Conservation (phyloP, 2,797 vertebrate genomes). For the Echeneis naucrates region DNA sequence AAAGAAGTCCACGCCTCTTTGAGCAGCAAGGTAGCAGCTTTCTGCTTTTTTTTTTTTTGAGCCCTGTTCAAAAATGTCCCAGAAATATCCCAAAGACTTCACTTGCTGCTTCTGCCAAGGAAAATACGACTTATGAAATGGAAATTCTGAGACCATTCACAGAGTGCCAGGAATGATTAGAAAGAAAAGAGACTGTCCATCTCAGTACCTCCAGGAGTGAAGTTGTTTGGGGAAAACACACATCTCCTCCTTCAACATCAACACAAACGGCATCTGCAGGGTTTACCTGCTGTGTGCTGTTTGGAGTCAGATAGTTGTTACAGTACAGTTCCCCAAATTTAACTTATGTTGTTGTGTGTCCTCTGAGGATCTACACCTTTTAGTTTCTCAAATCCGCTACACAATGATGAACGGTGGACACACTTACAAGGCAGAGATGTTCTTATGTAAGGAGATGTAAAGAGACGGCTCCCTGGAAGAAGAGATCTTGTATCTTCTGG, state of each 20-base stretch:
- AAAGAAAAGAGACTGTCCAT: slow-evolving; percentile 55
- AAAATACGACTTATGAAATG: slow-evolving; percentile 86
- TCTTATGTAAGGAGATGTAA: background rate
- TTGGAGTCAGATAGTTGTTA: slow-evolving; percentile 26
- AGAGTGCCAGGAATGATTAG: slow-evolving; percentile 78
- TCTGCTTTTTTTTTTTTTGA: slow-evolving; percentile 77
- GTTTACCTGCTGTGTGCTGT: slow-evolving; percentile 37
- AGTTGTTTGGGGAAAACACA: slow-evolving; percentile 54
- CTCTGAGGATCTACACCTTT: background rate
- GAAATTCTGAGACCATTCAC: slow-evolving; percentile 89
- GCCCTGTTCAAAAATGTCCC: slow-evolving; percentile 79
- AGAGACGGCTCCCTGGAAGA: too few species aligned
- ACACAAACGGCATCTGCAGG: slow-evolving; percentile 19
- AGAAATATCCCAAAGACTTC: slow-evolving; percentile 82
- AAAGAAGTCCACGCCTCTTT: slow-evolving; percentile 51
- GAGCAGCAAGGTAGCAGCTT: slow-evolving; percentile 61
- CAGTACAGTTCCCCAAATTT: slow-evolving; percentile 48
- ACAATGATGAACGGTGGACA: background rate
- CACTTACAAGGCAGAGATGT: background rate
- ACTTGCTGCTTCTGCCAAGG: slow-evolving; percentile 79
- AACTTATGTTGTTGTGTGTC: slow-evolving; percentile 23
- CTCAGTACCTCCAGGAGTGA: slow-evolving; percentile 64
- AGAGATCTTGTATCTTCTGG: too few species aligned
- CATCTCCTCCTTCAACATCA: slow-evolving; percentile 31
- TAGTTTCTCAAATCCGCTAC: slow-evolving; percentile 5